Evolutionary conservation across 2,113 vertebrate species (phyloP).

Genomic region (Mesoclemmys tuberculata): DNA sequence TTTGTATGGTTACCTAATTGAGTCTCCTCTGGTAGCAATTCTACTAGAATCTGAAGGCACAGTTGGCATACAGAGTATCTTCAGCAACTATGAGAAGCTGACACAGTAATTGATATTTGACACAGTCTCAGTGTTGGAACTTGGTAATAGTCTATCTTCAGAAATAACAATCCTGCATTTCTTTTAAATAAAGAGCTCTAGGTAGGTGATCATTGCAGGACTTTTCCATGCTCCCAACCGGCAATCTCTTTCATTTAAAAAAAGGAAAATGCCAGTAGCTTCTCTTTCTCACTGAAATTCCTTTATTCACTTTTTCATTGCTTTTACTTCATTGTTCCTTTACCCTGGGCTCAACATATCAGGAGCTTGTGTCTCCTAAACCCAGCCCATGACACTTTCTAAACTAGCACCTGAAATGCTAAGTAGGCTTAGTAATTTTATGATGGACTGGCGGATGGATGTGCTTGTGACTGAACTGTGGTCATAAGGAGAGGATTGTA

Average conservation of each 20-base stretch:
- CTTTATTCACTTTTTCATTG: neutral
- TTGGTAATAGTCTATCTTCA: rapidly evolving
- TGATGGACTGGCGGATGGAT: neutral
- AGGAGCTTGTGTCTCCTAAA: neutral
- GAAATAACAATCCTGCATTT: neutral
- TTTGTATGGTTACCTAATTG: neutral
- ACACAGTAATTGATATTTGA: neutral
- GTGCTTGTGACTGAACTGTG: neutral
- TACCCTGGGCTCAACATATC: neutral
- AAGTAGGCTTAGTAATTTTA: neutral
- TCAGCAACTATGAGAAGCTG: neutral
- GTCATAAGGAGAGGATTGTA: neutral
- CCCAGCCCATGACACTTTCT: neutral
- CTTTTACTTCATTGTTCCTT: neutral
- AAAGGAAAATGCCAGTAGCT: neutral
- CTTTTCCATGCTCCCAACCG: neutral
- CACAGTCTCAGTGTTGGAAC: neutral
- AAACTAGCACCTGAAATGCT: neutral
- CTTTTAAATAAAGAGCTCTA: neutral
- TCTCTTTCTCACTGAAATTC: neutral
- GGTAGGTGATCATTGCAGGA: neutral
- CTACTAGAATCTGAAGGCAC: neutral
- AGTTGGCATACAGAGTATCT: neutral
- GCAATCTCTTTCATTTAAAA: neutral
- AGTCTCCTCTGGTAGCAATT: neutral